A percentile compares a stretch with the other conserved stretches of the same genome.
These are phyloP conservation scores for Hypanus sabinus DNA, from an alignment of 2,113 vertebrate genomes.

Conservation along the genomic window DNA sequence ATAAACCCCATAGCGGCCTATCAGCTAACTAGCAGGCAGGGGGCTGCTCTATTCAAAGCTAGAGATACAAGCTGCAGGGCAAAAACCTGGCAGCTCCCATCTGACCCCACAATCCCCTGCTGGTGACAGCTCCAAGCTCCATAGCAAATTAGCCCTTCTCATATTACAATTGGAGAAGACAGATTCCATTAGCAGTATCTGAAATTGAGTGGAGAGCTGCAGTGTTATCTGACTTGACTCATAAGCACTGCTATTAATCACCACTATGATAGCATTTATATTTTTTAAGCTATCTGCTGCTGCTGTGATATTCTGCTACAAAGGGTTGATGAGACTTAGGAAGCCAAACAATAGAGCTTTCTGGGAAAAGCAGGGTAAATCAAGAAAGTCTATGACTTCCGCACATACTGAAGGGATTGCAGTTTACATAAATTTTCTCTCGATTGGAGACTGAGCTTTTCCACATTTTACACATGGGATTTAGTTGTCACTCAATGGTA, in stretches of 20 bases:
- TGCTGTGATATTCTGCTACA: slow-evolving; percentile 99
- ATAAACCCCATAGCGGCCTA: slow-evolving; percentile 99
- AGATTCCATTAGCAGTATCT: slow-evolving; percentile 99
- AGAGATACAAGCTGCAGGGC: slow-evolving; percentile 99
- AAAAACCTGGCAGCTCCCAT: slow-evolving; percentile 99
- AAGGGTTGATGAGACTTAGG: slow-evolving; percentile 99
- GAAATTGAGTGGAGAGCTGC: slow-evolving; percentile 99
- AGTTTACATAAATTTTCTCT: slow-evolving; percentile 86
- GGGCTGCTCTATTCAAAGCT: slow-evolving; percentile 99
- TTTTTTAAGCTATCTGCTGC: slow-evolving; percentile 99
- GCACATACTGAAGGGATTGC: slow-evolving; percentile 81
- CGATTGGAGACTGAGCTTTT: slow-evolving; percentile 88
- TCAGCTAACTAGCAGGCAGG: slow-evolving; percentile 99
- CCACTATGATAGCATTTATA: slow-evolving; percentile 99
- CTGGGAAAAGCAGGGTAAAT: slow-evolving; percentile 99
- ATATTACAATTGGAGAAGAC: slow-evolving; percentile 99
- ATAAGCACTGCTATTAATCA: slow-evolving; percentile 99
- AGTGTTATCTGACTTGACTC: slow-evolving; percentile 99
- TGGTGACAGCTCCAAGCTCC: slow-evolving; percentile 99
- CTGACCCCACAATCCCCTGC: slow-evolving; percentile 99
- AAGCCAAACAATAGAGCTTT: slow-evolving; percentile 99
- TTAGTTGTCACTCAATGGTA: slow-evolving; percentile 94
- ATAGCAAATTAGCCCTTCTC: slow-evolving; percentile 99
- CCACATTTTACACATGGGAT: slow-evolving; percentile 87
- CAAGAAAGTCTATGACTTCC: slow-evolving; percentile 94